phyloP scores from a whole-genome alignment of 2,888 invertebrate genomes.

The Tortricodes alternella region DNA sequence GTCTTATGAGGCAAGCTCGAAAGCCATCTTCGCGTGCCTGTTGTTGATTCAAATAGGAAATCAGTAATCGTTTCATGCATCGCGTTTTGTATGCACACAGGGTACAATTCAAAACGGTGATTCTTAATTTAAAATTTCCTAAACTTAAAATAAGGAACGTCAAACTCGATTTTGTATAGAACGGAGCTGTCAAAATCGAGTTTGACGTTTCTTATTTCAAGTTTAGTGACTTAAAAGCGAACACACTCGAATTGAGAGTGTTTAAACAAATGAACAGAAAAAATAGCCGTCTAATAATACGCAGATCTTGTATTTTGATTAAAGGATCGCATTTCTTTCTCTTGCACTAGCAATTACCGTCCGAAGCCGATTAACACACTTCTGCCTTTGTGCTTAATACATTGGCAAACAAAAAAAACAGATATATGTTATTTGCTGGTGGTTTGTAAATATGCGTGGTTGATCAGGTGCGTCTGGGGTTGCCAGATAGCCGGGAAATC shows the following conservation, averaged over 20 bases:
- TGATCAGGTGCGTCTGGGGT: not conserved
- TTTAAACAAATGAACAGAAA: too few relatives aligned
- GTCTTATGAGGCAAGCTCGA: not conserved
- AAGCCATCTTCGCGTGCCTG: not conserved
- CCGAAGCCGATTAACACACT: not conserved
- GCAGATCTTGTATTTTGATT: not conserved
- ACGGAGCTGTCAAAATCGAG: too few relatives aligned
- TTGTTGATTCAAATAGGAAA: not conserved
- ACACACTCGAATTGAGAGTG: too few relatives aligned
- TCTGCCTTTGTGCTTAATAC: constrained; percentile 7
- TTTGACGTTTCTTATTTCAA: too few relatives aligned
- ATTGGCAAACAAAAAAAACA: not conserved
- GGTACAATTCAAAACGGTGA: too few relatives aligned
- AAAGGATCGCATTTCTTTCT: constrained; percentile 10
- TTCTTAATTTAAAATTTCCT: too few relatives aligned
- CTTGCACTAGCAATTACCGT: not conserved
- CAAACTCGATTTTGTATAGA: too few relatives aligned
- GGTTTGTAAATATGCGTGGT: not conserved
- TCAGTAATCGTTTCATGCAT: not conserved
- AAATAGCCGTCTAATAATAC: not conserved
- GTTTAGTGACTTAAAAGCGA: too few relatives aligned
- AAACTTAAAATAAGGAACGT: too few relatives aligned
- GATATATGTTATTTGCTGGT: not conserved
- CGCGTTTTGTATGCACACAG: too few relatives aligned
- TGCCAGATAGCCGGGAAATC: too few relatives aligned